Percentiles rank a stretch among this genome's conserved stretches.
Conservation (phyloP, 1,140 invertebrate genomes). For the Artemia franciscana region DNA sequence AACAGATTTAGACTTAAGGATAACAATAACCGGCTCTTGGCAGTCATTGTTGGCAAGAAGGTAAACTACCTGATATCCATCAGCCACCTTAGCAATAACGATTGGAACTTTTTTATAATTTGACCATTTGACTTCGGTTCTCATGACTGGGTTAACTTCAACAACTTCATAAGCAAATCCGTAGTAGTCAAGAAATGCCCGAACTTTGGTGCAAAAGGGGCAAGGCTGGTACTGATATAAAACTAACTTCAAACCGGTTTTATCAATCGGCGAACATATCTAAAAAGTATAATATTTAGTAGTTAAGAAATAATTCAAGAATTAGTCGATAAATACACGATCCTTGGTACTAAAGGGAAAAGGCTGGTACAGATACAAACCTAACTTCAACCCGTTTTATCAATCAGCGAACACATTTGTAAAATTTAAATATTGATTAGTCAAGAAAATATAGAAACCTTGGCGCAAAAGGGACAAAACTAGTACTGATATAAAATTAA, state of each 20-base stretch:
- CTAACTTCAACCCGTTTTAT: no score
- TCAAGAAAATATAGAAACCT: no score
- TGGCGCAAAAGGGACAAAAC: constrained; percentile 97
- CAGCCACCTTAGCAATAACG: constrained; percentile 44
- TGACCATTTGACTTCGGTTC: constrained; percentile 79
- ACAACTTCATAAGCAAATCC: constrained; percentile 86
- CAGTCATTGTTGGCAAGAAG: background rate
- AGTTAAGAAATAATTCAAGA: no score
- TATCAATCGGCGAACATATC: constrained; percentile 23
- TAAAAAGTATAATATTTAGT: background rate
- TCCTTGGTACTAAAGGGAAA: no score
- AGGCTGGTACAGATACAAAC: no score
- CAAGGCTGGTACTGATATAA: constrained; percentile 93
- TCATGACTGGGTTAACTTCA: constrained; percentile 82
- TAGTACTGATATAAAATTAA: constrained; percentile 85
- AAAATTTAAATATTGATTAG: no score
- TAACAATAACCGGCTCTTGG: constrained; percentile 19
- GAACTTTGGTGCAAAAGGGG: constrained; percentile 95
- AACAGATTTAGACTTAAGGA: constrained; percentile 27
- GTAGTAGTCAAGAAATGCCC: constrained; percentile 76
- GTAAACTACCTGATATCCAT: constrained; percentile 21
- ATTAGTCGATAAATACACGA: constrained; percentile 72
- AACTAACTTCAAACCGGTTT: constrained; percentile 50
- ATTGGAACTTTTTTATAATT: constrained; percentile 89
- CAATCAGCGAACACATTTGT: no score